Evolutionary conservation across 2,888 invertebrate genomes (phyloP), one percentile per base, ranked within the genome.

Genomic region (Abscondita cerata): DNA sequence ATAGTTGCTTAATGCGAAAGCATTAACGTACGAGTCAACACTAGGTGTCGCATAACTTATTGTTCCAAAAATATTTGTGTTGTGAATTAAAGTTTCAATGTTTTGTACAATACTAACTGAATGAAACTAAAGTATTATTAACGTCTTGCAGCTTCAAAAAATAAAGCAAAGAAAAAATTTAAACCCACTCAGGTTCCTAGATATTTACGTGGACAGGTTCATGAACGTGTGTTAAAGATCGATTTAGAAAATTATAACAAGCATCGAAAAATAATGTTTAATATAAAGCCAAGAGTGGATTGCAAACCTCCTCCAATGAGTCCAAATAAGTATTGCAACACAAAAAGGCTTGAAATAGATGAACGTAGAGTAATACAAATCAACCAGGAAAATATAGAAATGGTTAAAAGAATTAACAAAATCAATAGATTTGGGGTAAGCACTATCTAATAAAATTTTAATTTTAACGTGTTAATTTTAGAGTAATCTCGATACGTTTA

Each of bases 351-450:
- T 6, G 38, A 59, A 5, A 63, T 66, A 0, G 81, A 82, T 60
- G 74, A 75, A 1, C 73, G 78, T 11, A 77, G 84, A 46, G 73
- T 86, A 15, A 64, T 62, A 52, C 40, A 73, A 44, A 77, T 83
- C 52, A 84, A 87, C 71, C 80, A 74, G 69, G 82, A 85, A 44
- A 89, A 89, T 73, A 85, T 87, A 69, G 80, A 84, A 11, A 72
- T 89, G 6, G 71, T 88, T 5, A 84, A 84, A 70, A 82, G 80
- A 56, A 85, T 89, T 59, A 87, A 87, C 68, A 67, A 78, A 16
- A 86, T 88, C 66, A 84, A 85, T 71, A 81, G 86, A 68, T 83
- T 82, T 20, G 85, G 84, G 69, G 88, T 87, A 70, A 76, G 18
- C n/a, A 15, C 5, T n/a, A 36, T 36, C 9, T 12, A 36, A 36